Evolutionary conservation across 2,888 invertebrate species (phyloP).

Genomic region (Suillia variegata): DNA sequence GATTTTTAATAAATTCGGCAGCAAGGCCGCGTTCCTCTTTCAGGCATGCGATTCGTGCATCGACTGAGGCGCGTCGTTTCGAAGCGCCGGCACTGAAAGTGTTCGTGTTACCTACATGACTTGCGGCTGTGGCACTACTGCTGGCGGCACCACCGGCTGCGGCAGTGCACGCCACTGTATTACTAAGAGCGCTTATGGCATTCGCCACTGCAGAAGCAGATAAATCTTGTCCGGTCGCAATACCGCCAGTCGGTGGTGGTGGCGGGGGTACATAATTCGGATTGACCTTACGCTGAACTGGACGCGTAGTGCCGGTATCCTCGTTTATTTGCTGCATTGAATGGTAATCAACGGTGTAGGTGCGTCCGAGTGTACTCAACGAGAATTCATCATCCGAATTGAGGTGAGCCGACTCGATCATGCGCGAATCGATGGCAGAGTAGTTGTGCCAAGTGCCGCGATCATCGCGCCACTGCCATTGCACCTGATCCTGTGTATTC

Average conservation of each 20-base stretch:
- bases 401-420: conserved; percentile 93
- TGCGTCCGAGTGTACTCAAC: conserved; percentile 87
- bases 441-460: conserved; percentile 92
- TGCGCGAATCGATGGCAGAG: conserved; percentile 89
- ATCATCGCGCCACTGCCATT: conserved; percentile 98
- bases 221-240: conserved; percentile 47
- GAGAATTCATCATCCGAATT: conserved; percentile 95
- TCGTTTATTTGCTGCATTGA: conserved; percentile 99
- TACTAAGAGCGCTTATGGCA: conserved; percentile 33
- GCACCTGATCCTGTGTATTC: conserved; percentile 75
- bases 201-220: conserved; percentile 38
- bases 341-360: conserved; percentile 95
- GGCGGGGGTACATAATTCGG: conserved; percentile 65
- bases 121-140: conserved; percentile 13
- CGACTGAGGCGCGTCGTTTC: conserved; percentile 59
- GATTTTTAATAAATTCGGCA: conserved; percentile 73
- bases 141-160: conserved; percentile 30
- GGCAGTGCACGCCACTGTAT: conserved; percentile 33
- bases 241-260: conserved; percentile 20
- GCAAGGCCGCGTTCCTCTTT: conserved; percentile 74
- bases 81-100: conserved; percentile 13
- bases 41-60: conserved; percentile 73
- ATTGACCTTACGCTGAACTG: conserved; percentile 82
- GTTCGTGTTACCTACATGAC: conserved; percentile 5
- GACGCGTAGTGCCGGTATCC: conserved; percentile 92